Conservation (phyloP, 1,140 invertebrate genomes). For the Atta cephalotes region DNA sequence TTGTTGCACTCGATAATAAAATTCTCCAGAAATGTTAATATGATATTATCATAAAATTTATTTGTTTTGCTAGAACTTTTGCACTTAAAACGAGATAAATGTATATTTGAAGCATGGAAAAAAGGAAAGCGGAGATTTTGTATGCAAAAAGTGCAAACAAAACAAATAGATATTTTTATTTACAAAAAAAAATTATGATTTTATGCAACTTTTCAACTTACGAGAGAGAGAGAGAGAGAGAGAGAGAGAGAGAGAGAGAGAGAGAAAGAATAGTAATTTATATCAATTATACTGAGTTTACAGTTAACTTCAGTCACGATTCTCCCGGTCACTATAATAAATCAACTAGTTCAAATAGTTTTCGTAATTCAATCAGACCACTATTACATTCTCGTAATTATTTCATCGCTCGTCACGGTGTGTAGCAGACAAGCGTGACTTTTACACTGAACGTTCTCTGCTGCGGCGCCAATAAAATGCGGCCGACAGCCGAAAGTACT, state of each 20-base stretch:
- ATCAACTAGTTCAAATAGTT: slow-evolving; percentile 3
- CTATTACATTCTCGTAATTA: slow-evolving; percentile 17
- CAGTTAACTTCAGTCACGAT: not conserved
- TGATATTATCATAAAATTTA: too few species aligned
- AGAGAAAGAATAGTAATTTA: not conserved
- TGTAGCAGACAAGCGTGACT: not conserved
- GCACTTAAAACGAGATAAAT: too few species aligned
- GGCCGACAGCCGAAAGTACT: slow-evolving; percentile 17
- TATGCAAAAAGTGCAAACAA: too few species aligned
- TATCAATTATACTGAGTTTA: not conserved
- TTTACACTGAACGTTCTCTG: not conserved
- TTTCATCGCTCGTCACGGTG: not conserved
- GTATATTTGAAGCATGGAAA: too few species aligned
- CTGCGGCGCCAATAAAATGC: not conserved
- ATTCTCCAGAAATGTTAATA: not conserved
- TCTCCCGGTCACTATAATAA: not conserved
- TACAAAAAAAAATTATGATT: not conserved
- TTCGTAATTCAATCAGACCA: not conserved
- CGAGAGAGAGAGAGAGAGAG: too few species aligned
- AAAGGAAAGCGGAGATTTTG: too few species aligned
- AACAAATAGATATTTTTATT: too few species aligned
- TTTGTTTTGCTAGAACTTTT: too few species aligned
- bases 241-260: too few species aligned
- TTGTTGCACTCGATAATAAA: not conserved
- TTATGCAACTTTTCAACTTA: not conserved